A percentile compares a stretch with the other conserved stretches of the same genome.
Evolutionary conservation across 2,888 invertebrate species (phyloP).

Genomic region (Chydorus sphaericus): DNA sequence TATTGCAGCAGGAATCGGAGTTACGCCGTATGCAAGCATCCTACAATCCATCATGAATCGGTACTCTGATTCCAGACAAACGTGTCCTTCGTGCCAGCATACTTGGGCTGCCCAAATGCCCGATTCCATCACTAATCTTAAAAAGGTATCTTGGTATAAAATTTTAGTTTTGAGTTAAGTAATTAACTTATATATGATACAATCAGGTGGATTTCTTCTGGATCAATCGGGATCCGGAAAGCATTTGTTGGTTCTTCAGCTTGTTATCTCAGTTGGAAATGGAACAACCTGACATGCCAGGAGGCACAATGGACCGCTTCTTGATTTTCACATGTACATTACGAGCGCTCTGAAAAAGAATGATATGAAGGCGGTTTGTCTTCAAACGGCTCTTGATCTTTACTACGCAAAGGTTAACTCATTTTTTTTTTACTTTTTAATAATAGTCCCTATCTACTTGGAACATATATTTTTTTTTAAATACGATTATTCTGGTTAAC

Average conservation of each 20-base stretch:
- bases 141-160: constrained; percentile 44
- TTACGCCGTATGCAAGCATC: constrained; percentile 91
- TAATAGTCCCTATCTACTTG: too few species aligned
- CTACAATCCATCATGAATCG: constrained; percentile 85
- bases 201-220: constrained; percentile 87
- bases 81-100: constrained; percentile 70
- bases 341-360: constrained; percentile 80
- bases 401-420: constrained; percentile 64
- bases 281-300: constrained; percentile 78
- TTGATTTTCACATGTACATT: constrained; percentile 96
- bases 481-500: constrained; percentile 15
- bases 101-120: constrained; percentile 72
- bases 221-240: constrained; percentile 88
- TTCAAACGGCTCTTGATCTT: constrained; percentile 79
- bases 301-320: constrained; percentile 67
- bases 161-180: not conserved
- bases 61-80: constrained; percentile 69
- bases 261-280: constrained; percentile 82
- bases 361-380: constrained; percentile 86
- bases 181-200: not conserved
- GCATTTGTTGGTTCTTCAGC: constrained; percentile 94
- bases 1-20: constrained; percentile 89
- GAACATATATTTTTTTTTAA: not conserved
- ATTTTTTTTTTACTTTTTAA: constrained; percentile 5
- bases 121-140: constrained; percentile 63